Evolutionary conservation across 2,888 invertebrate species (phyloP), one percentile per base, ranked within the genome.

Genomic region (Ferrisia virgata): DNA sequence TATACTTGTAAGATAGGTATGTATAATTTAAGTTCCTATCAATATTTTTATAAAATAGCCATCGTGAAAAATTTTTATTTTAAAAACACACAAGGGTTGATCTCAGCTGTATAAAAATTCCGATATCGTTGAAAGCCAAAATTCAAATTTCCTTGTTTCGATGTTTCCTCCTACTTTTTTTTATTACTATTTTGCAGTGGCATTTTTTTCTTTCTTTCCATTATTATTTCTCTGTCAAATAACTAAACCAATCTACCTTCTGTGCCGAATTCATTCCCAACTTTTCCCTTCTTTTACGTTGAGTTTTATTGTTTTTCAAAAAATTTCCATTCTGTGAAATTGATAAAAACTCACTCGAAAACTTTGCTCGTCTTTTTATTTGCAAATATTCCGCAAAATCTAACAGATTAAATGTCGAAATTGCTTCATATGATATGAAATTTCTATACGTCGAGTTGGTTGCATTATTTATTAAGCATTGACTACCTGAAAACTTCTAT

Each of bases 311-410:
- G 72, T 72, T 72, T 72, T 33, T 33, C 72, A 33, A 72, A 72
- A 72, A 72, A 72, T 72, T 33, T 72, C 33, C 33, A 72, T 33
- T 72, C 33, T 33, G 72, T n/a, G 72, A 72, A 72, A 72, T 72
- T 72, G 72, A 33, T 72, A 72, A 72, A n/a, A 72, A 72, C 33
- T 72, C 33, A 33, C 33, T 72, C 25, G 15, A 3, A 2, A 72
- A 72, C 33, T 72, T 72, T 33, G 25, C 25, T 33, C 72, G 72
- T 8, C 6, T 58, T 58, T 58, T 58, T 58, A 58, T 58, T 72
- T 33, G 33, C n/a, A 15, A 33, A 72, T 72, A 33, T 72, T 72
- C 33, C n/a, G 18, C 72, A 33, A 72, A 72, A 33, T 72, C 33
- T 33, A 72, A 33, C 9, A 58, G 58, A 72, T 33, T 72, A 72